Conservation (phyloP, 2,888 invertebrate species). For the Drosophila acutilabella region DNA sequence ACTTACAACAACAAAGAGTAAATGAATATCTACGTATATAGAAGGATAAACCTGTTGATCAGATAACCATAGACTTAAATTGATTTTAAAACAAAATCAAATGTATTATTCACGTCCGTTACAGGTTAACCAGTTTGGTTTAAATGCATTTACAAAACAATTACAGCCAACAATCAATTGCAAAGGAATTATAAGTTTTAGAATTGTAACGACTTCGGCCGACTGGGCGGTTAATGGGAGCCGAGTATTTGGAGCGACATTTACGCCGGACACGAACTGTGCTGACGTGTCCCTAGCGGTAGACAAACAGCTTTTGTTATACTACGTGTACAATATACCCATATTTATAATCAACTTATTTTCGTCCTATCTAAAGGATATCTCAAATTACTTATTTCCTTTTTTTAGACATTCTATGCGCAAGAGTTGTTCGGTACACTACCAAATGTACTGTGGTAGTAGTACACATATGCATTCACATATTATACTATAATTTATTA, state of each 20-base stretch:
- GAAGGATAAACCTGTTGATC: too few species aligned
- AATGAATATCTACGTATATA: too few species aligned
- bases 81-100: background rate
- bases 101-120: background rate
- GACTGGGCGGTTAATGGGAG: conserved; percentile 3
- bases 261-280: conserved; percentile 12
- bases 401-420: conserved; percentile 37
- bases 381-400: conserved; percentile 16
- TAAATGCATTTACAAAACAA: conserved; percentile 16
- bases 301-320: background rate
- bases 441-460: conserved; percentile 16
- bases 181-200: conserved; percentile 42
- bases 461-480: conserved; percentile 2
- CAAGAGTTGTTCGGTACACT: conserved; percentile 50
- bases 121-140: background rate
- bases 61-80: background rate
- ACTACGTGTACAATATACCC: conserved; percentile 26
- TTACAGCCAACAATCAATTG: conserved; percentile 22
- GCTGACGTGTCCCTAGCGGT: conserved; percentile 75
- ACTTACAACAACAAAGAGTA: too few species aligned
- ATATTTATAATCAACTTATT: conserved; percentile 20
- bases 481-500: conserved; percentile 29
- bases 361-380: conserved; percentile 52
- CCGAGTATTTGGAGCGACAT: conserved; percentile 11
- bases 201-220: conserved; percentile 18